phyloP scores from a whole-genome alignment of 2,797 vertebrate genomes.

The Phoeniculus purpureus region DNA sequence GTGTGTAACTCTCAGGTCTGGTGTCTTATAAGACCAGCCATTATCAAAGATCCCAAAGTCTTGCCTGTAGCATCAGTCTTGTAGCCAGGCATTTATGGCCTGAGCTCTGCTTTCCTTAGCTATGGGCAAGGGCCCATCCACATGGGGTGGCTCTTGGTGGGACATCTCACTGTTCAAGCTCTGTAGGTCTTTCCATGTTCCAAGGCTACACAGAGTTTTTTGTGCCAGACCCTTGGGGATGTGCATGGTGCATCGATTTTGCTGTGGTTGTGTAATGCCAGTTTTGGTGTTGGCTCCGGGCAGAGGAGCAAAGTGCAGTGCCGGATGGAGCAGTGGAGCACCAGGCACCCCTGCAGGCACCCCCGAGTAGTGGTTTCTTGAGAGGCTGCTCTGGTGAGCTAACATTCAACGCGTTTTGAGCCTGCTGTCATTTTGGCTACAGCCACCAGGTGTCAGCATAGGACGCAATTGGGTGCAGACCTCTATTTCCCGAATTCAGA shows the following conservation, averaged over 20 bases:
- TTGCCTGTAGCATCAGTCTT: too few relatives aligned
- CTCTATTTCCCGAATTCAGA: accelerated
- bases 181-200: background rate
- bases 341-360: accelerated
- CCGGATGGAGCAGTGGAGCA: accelerated
- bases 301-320: background rate
- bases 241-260: accelerated
- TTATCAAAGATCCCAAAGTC: too few relatives aligned
- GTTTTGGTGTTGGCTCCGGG: background rate
- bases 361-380: accelerated
- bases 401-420: background rate
- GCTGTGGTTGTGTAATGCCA: background rate
- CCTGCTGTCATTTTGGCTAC: background rate
- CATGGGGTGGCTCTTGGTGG: too few relatives aligned
- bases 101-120: background rate
- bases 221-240: background rate
- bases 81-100: too few relatives aligned
- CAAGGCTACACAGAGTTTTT: background rate
- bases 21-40: too few relatives aligned
- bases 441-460: background rate
- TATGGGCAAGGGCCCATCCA: accelerated
- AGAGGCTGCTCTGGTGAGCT: accelerated
- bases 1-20: too few relatives aligned
- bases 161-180: background rate
- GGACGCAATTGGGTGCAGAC: accelerated